Evolutionary conservation across 2,797 vertebrate genomes (phyloP).

Genomic region (Sciurus carolinensis): DNA sequence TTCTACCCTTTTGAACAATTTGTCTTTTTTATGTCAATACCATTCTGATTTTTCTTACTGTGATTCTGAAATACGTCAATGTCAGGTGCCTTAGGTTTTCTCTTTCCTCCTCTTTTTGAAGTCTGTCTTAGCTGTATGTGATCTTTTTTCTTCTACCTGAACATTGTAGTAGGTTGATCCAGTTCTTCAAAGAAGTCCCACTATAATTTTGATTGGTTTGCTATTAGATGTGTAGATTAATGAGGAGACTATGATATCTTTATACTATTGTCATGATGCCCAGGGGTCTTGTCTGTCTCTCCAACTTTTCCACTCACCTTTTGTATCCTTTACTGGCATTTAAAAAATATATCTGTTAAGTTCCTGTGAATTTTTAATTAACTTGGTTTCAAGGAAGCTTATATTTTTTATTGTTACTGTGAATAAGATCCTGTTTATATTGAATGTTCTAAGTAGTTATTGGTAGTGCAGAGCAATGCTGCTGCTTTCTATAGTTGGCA

Average conservation of each 20-base stretch:
- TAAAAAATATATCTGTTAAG: neutral
- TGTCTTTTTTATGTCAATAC: neutral
- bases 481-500: neutral
- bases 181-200: neutral
- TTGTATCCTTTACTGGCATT: neutral
- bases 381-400: neutral
- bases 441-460: neutral
- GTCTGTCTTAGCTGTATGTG: neutral
- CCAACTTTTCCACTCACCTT: neutral
- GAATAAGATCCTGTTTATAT: neutral
- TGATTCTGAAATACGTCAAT: neutral
- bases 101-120: neutral
- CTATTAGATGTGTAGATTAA: neutral
- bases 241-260: neutral
- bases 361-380: conserved; percentile 10
- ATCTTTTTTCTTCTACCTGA: neutral
- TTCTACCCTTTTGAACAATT: neutral
- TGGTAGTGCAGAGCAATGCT: neutral
- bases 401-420: neutral
- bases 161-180: neutral
- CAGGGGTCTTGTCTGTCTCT: neutral
- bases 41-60: neutral
- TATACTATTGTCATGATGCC: neutral
- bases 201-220: neutral
- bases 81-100: neutral